Percentiles rank a stretch among this genome's conserved stretches.
Conservation (phyloP, 2,113 vertebrate species). For the Otis tarda region DNA sequence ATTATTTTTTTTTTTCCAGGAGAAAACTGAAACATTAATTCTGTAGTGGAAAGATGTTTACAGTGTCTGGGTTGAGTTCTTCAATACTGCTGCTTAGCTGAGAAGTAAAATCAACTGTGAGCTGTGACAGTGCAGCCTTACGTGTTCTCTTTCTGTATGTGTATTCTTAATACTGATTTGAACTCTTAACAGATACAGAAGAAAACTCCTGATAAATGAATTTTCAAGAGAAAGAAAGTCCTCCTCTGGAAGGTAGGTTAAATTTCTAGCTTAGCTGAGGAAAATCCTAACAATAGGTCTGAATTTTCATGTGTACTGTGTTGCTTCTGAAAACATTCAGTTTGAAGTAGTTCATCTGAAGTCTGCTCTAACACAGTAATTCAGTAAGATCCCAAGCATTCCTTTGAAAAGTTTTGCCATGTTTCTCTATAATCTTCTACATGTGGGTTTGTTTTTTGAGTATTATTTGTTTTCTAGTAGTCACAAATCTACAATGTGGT, state of each 20-base stretch:
- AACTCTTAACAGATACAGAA: slow-evolving; percentile 84
- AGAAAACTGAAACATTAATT: neutral
- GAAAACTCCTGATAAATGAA: slow-evolving; percentile 89
- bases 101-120: neutral
- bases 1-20: neutral
- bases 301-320: neutral
- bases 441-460: neutral
- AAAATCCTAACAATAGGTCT: neutral
- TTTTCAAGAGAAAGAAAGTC: slow-evolving; percentile 83
- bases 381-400: neutral
- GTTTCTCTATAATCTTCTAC: neutral
- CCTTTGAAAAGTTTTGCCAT: neutral
- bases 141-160: neutral
- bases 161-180: neutral
- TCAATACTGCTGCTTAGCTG: neutral
- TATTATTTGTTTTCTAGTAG: neutral
- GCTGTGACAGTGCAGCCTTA: neutral
- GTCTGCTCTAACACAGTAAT: neutral
- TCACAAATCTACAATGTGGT: neutral
- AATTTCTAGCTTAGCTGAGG: neutral
- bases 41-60: neutral
- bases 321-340: neutral
- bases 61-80: neutral
- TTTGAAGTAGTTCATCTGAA: neutral
- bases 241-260: slow-evolving; percentile 88